phyloP scores from a whole-genome alignment of 1,140 invertebrate genomes.

The Penaeus indicus region DNA sequence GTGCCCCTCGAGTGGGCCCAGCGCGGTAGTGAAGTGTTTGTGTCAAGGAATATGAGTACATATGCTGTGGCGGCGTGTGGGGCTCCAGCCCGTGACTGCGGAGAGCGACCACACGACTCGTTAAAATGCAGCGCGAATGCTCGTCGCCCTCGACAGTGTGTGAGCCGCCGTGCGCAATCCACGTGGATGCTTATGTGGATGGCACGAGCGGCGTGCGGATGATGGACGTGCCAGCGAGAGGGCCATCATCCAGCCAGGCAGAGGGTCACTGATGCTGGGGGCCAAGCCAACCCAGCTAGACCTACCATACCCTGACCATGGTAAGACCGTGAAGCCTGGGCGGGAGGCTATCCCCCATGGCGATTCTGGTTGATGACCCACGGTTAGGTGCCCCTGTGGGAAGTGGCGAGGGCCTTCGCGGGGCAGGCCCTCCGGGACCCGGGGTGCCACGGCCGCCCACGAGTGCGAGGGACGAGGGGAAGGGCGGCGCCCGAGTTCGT shows the following conservation, averaged over 20 bases:
- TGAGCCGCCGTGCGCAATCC: no score
- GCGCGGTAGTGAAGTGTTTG: slow-evolving; percentile 1
- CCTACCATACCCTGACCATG: slow-evolving; percentile 1
- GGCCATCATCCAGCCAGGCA: no score
- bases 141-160: no score
- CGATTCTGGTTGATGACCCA: slow-evolving; percentile 29
- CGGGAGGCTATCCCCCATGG: not conserved
- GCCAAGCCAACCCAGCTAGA: slow-evolving; percentile 9
- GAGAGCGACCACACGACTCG: no score
- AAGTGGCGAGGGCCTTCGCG: not conserved
- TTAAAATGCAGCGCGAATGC: no score
- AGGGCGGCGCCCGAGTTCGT: no score
- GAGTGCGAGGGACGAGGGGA: no score
- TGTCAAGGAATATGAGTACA: slow-evolving; percentile 3
- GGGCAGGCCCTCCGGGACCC: not conserved
- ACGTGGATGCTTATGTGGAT: no score
- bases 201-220: no score
- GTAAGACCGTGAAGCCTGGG: slow-evolving; percentile 4
- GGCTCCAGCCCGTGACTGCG: no score
- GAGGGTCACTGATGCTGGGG: not conserved
- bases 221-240: no score
- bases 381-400: not conserved
- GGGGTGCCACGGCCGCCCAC: not conserved
- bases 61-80: not conserved
- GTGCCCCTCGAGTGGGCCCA: not conserved